These are phyloP conservation scores for Trididemnum miniatum DNA, from an alignment of 23 tunicate species.

Conservation along the genomic window DNA sequence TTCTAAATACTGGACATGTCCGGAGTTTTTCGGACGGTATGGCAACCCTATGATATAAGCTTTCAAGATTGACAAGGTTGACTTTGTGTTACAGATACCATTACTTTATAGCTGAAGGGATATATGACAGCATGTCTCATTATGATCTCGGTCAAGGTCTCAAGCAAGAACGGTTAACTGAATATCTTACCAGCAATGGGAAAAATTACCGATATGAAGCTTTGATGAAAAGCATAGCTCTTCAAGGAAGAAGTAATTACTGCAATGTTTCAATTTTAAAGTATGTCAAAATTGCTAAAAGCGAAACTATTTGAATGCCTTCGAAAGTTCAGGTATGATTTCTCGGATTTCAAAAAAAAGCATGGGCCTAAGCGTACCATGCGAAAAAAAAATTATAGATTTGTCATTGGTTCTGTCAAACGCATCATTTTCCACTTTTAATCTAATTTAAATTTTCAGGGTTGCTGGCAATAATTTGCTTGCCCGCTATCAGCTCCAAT, in stretches of 20 bases:
- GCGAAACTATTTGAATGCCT: neutral
- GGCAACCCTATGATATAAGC: neutral
- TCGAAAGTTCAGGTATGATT: no score
- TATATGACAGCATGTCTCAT: slow-evolving; percentile 41
- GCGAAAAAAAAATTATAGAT: no score
- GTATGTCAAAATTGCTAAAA: neutral
- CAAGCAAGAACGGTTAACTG: slow-evolving; percentile 59
- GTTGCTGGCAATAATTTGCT: no score
- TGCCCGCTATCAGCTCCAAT: no score
- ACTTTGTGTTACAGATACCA: slow-evolving; percentile 55
- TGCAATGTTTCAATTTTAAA: neutral
- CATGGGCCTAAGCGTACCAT: no score
- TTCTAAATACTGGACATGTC: neutral
- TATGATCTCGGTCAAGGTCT: slow-evolving; percentile 24
- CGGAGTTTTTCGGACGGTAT: neutral
- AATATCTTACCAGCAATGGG: slow-evolving; percentile 29
- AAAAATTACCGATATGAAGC: slow-evolving; percentile 17
- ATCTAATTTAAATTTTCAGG: no score
- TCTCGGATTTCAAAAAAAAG: no score
- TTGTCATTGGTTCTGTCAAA: no score
- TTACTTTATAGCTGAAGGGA: slow-evolving; percentile 83
- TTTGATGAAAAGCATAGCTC: slow-evolving; percentile 13
- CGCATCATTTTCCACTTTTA: no score
- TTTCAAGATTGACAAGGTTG: no score
- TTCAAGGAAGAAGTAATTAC: slow-evolving; percentile 53